Evolutionary conservation across 2,888 invertebrate genomes (phyloP).

Genomic region (Drosophila robusta): DNA sequence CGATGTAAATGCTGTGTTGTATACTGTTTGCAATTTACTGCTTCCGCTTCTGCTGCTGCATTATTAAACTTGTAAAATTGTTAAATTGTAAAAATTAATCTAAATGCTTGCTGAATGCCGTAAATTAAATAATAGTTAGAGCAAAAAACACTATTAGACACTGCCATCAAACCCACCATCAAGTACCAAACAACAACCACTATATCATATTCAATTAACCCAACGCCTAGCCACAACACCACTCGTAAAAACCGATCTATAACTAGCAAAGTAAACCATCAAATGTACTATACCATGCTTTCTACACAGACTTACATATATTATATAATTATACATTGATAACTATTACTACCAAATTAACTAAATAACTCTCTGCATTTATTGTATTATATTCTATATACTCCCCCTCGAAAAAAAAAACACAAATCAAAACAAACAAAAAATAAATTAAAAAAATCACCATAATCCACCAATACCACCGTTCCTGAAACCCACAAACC

Average conservation of each 20-base stretch:
- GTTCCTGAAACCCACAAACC: constrained; percentile 38
- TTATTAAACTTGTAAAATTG: not conserved
- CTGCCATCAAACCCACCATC: constrained; percentile 33
- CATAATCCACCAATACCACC: constrained; percentile 40
- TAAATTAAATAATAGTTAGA: not conserved
- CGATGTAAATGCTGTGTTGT: constrained; percentile 34
- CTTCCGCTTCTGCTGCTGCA: constrained; percentile 20
- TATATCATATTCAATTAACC: not conserved
- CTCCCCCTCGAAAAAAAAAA: constrained; percentile 46
- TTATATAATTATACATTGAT: constrained; percentile 31
- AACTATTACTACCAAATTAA: constrained; percentile 53
- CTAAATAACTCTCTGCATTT: constrained; percentile 77
- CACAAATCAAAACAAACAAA: constrained; percentile 14
- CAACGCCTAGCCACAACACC: constrained; percentile 10
- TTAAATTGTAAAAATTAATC: not conserved
- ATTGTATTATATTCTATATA: constrained; percentile 81
- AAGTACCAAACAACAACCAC: constrained; percentile 18
- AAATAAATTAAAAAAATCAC: constrained; percentile 32
- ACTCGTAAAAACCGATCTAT: constrained; percentile 19
- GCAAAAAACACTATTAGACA: constrained; percentile 18
- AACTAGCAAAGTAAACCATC: constrained; percentile 3
- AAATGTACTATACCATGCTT: constrained; percentile 52
- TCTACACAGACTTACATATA: constrained; percentile 34
- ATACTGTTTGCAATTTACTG: constrained; percentile 20
- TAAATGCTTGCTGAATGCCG: constrained; percentile 30